phyloP scores from a whole-genome alignment of 2,888 invertebrate genomes.

The Dryobota labecula region DNA sequence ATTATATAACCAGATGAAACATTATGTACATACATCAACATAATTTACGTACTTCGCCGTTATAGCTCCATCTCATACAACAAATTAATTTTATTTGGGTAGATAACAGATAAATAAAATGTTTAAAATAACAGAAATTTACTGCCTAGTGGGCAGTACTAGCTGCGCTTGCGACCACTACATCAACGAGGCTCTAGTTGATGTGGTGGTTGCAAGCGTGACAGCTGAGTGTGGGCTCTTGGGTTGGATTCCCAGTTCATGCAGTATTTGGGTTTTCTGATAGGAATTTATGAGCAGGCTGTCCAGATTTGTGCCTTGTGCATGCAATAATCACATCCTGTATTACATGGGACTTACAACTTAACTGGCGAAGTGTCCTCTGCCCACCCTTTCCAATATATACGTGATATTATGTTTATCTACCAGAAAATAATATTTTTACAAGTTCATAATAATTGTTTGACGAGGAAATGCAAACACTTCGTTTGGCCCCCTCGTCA shows the following conservation, averaged over 20 bases:
- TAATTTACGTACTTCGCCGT: constrained; percentile 9
- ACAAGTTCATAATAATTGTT: constrained; percentile 37
- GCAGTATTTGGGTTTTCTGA: not conserved
- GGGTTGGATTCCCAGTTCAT: not conserved
- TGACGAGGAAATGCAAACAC: constrained; percentile 37
- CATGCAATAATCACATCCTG: too few relatives aligned
- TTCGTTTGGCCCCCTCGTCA: constrained; percentile 26
- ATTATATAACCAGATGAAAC: constrained; percentile 41
- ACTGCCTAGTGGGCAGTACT: too few relatives aligned
- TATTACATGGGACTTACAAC: not conserved
- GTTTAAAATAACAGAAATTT: not conserved
- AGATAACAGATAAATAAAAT: not conserved
- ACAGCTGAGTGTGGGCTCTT: not conserved
- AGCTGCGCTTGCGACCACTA: too few relatives aligned
- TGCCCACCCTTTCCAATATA: not conserved
- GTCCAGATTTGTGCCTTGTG: too few relatives aligned
- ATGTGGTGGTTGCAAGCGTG: too few relatives aligned
- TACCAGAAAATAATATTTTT: constrained; percentile 14
- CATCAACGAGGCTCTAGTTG: too few relatives aligned
- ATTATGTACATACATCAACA: constrained; percentile 48
- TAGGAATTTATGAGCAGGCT: too few relatives aligned
- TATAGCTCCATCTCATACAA: constrained; percentile 14
- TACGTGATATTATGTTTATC: not conserved
- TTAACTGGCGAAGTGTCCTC: not conserved
- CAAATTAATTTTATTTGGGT: constrained; percentile 38